Evolutionary conservation across 2,797 vertebrate genomes (phyloP).

Genomic region (Pogoniulus pusillus): DNA sequence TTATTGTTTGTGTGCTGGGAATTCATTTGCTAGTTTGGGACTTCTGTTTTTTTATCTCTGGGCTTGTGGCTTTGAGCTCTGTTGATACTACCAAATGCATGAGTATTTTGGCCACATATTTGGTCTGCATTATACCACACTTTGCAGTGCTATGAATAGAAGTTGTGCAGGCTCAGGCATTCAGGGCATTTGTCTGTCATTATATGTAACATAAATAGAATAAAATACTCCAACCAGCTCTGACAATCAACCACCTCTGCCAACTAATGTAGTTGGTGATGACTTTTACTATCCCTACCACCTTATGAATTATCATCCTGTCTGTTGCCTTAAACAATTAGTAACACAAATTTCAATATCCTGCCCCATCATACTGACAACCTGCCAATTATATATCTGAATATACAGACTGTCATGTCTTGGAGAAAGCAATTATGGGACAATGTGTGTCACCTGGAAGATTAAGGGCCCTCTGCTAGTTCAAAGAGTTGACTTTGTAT

Average conservation of each 20-base stretch:
- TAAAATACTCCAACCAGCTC: neutral
- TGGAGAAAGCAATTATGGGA: constrained; percentile 15
- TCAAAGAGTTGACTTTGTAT: neutral
- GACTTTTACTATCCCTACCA: neutral
- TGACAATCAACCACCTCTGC: neutral
- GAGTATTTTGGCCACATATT: neutral
- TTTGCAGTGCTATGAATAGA: neutral
- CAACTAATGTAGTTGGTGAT: constrained; percentile 4
- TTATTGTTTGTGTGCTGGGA: neutral
- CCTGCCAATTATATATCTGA: neutral
- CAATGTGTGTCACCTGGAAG: neutral
- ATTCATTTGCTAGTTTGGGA: neutral
- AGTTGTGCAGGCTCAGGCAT: neutral
- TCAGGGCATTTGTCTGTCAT: neutral
- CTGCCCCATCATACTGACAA: neutral
- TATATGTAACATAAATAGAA: neutral
- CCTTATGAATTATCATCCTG: constrained; percentile 22
- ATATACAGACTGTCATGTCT: neutral
- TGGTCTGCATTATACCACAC: neutral
- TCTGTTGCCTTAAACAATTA: constrained; percentile 45
- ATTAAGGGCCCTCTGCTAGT: neutral
- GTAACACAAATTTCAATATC: neutral
- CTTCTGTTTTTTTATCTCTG: neutral
- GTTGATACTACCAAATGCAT: neutral
- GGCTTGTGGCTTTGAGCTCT: neutral